phyloP scores from a whole-genome alignment of 1,140 invertebrate genomes.

The Neuroterus valhalla region DNA sequence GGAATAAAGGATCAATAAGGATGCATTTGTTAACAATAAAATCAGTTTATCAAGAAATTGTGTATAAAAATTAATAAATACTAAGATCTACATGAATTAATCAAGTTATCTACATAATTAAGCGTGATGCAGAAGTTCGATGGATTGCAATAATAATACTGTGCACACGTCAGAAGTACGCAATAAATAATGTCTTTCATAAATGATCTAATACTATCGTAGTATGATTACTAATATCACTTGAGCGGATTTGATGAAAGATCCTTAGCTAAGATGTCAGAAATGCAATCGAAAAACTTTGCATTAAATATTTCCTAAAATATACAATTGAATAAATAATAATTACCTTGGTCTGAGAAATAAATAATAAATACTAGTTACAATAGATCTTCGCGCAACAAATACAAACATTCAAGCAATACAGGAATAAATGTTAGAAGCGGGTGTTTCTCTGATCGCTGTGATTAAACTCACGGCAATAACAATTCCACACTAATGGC shows the following conservation, averaged over 20 bases:
- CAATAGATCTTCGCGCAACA: background rate
- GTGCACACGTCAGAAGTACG: slow-evolving; percentile 28
- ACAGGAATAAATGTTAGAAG: background rate
- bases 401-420: slow-evolving; percentile 25
- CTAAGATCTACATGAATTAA: slow-evolving; percentile 19
- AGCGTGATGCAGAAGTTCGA: background rate
- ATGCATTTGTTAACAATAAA: background rate
- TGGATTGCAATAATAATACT: slow-evolving; percentile 40
- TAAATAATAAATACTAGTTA: slow-evolving; percentile 25
- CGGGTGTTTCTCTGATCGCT: slow-evolving; percentile 1
- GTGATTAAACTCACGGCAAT: slow-evolving; percentile 11
- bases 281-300: background rate
- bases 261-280: background rate
- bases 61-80: slow-evolving; percentile 45
- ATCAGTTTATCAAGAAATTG: slow-evolving; percentile 31
- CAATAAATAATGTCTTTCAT: slow-evolving; percentile 25
- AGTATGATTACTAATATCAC: slow-evolving; percentile 10
- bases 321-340: background rate
- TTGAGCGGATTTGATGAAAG: background rate
- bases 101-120: no score
- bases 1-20: background rate
- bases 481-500: background rate
- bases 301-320: slow-evolving; percentile 4
- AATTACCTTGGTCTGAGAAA: background rate
- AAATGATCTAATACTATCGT: slow-evolving; percentile 5